These are phyloP conservation scores for Amphiprion percula DNA, from an alignment of 2,113 vertebrate species.

Conservation along the genomic window DNA sequence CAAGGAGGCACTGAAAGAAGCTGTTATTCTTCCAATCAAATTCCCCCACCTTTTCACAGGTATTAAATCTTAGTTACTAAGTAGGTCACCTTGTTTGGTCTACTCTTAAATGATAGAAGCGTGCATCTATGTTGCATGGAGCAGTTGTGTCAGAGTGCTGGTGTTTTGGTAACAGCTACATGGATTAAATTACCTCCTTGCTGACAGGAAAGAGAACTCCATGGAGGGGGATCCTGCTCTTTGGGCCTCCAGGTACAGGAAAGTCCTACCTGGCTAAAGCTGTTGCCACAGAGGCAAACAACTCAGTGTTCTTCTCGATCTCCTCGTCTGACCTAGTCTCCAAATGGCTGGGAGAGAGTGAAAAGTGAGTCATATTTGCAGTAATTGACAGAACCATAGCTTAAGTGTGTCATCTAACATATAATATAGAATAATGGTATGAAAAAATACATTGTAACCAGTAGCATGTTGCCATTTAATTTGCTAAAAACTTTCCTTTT, in stretches of 20 bases:
- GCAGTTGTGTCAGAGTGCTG: neutral
- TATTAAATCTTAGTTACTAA: constrained; percentile 42
- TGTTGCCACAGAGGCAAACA: constrained; percentile 98
- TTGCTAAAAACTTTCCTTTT: constrained; percentile 7
- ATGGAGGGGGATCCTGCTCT: constrained; percentile 96
- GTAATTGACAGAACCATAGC: neutral
- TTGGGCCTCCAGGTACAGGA: constrained; percentile 98
- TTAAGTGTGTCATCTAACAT: neutral
- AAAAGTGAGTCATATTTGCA: constrained; percentile 89
- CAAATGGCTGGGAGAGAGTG: constrained; percentile 99
- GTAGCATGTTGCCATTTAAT: neutral
- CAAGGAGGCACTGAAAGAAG: constrained; percentile 98
- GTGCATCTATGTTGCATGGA: neutral
- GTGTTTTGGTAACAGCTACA: constrained; percentile 2
- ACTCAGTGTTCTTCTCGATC: constrained; percentile 97
- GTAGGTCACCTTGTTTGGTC: neutral
- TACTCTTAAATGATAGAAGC: neutral
- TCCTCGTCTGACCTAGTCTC: constrained; percentile 98
- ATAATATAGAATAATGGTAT: neutral
- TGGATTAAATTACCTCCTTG: neutral
- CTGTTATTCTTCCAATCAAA: constrained; percentile 98
- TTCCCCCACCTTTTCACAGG: constrained; percentile 99
- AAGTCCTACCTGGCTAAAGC: constrained; percentile 98
- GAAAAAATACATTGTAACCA: neutral
- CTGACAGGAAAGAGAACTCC: constrained; percentile 95